These are phyloP conservation scores for Prochilodus magdalenae DNA, from an alignment of 2,113 vertebrate genomes.

Conservation along the genomic window DNA sequence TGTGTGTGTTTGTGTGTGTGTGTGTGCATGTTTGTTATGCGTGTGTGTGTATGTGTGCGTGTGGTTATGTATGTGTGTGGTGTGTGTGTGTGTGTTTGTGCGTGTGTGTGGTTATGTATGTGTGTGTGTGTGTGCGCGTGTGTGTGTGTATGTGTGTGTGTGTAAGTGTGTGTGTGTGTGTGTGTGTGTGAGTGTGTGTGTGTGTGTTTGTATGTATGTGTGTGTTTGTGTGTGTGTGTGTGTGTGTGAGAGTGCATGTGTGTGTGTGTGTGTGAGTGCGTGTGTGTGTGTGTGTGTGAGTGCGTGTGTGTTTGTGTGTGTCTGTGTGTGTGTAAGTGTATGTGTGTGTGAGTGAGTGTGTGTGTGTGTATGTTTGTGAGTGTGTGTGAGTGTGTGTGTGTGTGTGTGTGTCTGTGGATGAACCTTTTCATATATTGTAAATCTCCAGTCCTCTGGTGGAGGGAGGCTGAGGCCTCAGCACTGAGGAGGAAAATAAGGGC, in stretches of 20 bases:
- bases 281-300: neutral
- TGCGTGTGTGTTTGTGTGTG: neutral
- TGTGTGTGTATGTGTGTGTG: neutral
- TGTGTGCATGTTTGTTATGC: neutral
- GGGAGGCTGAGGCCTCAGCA: neutral
- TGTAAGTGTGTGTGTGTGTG: too few species aligned
- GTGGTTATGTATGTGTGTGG: too few species aligned
- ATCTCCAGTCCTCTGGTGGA: neutral
- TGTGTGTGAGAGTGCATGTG: too few species aligned
- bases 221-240: neutral
- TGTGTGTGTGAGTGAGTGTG: conserved; percentile 26
- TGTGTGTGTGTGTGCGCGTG: neutral
- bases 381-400: conserved; percentile 9
- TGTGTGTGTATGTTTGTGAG: neutral
- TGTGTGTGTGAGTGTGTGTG: neutral
- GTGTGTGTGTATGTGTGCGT: conserved; percentile 10
- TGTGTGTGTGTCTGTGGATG: conserved; percentile 10
- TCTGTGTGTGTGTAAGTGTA: too few species aligned
- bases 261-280: neutral
- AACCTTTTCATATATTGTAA: neutral
- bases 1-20: conserved; percentile 15
- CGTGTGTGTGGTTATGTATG: too few species aligned
- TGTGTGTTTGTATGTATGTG: neutral
- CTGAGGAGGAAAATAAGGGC: neutral
- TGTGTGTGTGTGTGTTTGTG: neutral